Evolutionary conservation across 2,113 vertebrate genomes (phyloP).

Genomic region (Seriola aureovittata): DNA sequence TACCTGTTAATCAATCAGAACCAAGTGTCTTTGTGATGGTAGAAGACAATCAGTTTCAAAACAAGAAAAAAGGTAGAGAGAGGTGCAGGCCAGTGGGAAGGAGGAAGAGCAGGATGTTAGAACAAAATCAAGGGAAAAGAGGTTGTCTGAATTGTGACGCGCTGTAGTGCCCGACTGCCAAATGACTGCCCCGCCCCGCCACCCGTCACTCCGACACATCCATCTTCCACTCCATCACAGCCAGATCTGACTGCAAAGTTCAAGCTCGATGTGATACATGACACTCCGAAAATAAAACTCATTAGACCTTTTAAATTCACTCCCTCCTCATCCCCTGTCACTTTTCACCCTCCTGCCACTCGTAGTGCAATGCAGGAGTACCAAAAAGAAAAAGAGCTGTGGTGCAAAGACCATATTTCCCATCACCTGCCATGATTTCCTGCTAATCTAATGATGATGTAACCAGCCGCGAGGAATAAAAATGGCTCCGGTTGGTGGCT

Average conservation of each 20-base stretch:
- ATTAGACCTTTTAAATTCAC: conserved; percentile 25
- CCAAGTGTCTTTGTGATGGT: conserved; percentile 91
- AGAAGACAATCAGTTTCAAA: conserved; percentile 91
- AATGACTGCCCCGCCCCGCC: conserved; percentile 57
- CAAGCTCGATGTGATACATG: background rate
- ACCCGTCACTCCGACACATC: background rate
- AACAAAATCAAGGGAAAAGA: conserved; percentile 77
- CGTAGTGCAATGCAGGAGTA: conserved; percentile 43
- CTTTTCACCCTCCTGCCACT: conserved; percentile 43
- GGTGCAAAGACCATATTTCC: conserved; percentile 67
- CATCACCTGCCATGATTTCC: conserved; percentile 66
- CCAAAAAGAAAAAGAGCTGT: conserved; percentile 34
- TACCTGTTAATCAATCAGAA: conserved; percentile 89
- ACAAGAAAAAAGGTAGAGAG: conserved; percentile 84
- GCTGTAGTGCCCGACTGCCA: conserved; percentile 72
- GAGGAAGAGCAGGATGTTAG: conserved; percentile 66
- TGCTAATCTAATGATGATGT: conserved; percentile 77
- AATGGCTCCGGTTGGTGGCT: conserved; percentile 83
- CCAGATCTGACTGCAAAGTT: background rate
- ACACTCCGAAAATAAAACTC: background rate
- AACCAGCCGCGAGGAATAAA: conserved; percentile 76
- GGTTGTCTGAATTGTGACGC: conserved; percentile 75
- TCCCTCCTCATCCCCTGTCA: conserved; percentile 9
- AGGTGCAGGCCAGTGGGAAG: conserved; percentile 82
- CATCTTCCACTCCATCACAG: conserved; percentile 13